phyloP scores from a whole-genome alignment of 2,888 invertebrate species.

The Euproctis similis region DNA sequence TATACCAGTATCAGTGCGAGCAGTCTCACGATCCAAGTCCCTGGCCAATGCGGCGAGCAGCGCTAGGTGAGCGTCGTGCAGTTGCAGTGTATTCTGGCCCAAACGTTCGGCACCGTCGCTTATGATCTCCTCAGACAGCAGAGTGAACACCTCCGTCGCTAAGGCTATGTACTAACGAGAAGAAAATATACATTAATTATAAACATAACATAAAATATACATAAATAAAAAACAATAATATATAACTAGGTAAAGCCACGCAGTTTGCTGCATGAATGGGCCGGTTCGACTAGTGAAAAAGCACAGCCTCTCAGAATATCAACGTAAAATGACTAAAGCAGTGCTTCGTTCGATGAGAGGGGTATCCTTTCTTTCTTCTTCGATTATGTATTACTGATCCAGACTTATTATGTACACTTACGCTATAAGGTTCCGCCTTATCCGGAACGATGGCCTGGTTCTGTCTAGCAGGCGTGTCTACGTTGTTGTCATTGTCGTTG shows the following conservation, averaged over 20 bases:
- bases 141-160: conserved; percentile 89
- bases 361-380: too few species aligned
- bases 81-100: conserved; percentile 73
- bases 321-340: too few species aligned
- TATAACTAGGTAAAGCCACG: too few species aligned
- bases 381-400: too few species aligned
- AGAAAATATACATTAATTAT: too few species aligned
- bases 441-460: conserved; percentile 67
- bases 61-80: conserved; percentile 92
- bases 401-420: conserved; percentile 39
- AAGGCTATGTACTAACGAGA: conserved; percentile 91
- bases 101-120: conserved; percentile 80
- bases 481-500: conserved; percentile 68
- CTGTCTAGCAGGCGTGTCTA: conserved; percentile 52
- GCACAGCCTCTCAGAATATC: too few species aligned
- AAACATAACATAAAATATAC: too few species aligned
- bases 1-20: conserved; percentile 82
- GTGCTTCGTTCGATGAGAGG: too few species aligned
- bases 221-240: too few species aligned
- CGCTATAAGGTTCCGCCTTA: conserved; percentile 70
- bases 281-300: too few species aligned
- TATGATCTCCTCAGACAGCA: conserved; percentile 88
- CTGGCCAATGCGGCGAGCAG: conserved; percentile 91
- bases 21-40: conserved; percentile 93
- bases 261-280: too few species aligned